Percentiles rank a stretch among this genome's conserved stretches.
Evolutionary conservation across 2,113 vertebrate genomes (phyloP).

Genomic region (Furnarius figulus): DNA sequence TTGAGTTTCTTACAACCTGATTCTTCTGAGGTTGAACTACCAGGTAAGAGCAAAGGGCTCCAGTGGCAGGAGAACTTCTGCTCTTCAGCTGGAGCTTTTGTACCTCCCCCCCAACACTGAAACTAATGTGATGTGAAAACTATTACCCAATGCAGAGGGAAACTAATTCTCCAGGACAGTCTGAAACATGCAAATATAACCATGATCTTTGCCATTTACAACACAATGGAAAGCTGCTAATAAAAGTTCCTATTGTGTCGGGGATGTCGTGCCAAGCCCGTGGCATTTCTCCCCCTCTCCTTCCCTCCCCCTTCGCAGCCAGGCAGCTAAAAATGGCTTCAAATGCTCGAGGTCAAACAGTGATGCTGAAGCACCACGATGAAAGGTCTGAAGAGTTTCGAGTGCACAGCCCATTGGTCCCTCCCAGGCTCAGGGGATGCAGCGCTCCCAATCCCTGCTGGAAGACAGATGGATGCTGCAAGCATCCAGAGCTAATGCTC

Average conservation of each 20-base stretch:
- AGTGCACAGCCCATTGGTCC: background rate
- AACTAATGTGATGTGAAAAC: background rate
- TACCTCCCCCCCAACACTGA: background rate
- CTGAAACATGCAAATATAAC: slow-evolving; percentile 6
- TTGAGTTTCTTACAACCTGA: background rate
- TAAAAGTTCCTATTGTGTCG: slow-evolving; percentile 57
- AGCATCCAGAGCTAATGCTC: background rate
- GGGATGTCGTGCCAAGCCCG: background rate
- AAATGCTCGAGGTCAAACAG: background rate
- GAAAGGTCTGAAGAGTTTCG: background rate
- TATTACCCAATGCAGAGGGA: background rate
- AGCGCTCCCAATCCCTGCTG: fast-evolving
- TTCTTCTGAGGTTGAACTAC: background rate
- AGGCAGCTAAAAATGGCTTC: slow-evolving; percentile 34
- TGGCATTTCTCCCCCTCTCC: slow-evolving; percentile 6
- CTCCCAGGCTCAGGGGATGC: background rate
- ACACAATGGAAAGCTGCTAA: slow-evolving; percentile 62
- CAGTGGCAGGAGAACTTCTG: fast-evolving
- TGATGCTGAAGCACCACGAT: background rate
- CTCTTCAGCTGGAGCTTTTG: background rate
- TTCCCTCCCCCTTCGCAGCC: background rate
- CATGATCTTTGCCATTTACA: slow-evolving; percentile 23
- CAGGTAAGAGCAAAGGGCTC: background rate
- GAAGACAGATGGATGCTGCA: fast-evolving
- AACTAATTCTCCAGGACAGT: background rate